Conservation (phyloP, 2,888 invertebrate genomes). For the Trichopoda pennipes region DNA sequence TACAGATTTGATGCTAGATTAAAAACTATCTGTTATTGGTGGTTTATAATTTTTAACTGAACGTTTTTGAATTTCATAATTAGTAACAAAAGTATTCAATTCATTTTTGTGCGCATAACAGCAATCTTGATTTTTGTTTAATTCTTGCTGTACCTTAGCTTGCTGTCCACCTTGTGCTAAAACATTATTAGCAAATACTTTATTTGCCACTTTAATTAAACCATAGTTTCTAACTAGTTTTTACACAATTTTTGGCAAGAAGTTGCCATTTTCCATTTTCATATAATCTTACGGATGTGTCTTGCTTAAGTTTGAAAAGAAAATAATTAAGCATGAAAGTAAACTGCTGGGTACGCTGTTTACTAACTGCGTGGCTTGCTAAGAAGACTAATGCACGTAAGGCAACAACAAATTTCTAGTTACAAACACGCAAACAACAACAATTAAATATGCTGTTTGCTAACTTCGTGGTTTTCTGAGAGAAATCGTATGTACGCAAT, state of each 20-base stretch:
- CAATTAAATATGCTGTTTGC: no score
- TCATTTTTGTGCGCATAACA: neutral
- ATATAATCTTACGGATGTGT: no score
- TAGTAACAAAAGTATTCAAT: neutral
- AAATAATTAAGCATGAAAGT: no score
- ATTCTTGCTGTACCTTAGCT: neutral
- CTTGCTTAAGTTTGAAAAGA: no score
- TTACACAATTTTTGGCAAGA: neutral
- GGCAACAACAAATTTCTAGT: no score
- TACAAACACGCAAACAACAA: no score
- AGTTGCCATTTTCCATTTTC: neutral
- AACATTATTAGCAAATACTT: neutral
- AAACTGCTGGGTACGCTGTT: no score
- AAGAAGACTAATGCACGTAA: no score
- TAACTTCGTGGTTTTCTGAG: no score
- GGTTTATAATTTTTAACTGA: neutral
- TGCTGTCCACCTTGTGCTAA: neutral
- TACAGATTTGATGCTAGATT: slow-evolving; percentile 78
- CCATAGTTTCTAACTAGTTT: neutral
- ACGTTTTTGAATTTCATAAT: neutral
- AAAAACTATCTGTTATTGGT: slow-evolving; percentile 33
- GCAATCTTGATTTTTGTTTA: neutral
- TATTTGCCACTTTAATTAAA: neutral
- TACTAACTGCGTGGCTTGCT: no score
- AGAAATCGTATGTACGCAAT: no score